Conservation (phyloP, 2,888 invertebrate species). For the Drosophila pseudotalamancana region DNA sequence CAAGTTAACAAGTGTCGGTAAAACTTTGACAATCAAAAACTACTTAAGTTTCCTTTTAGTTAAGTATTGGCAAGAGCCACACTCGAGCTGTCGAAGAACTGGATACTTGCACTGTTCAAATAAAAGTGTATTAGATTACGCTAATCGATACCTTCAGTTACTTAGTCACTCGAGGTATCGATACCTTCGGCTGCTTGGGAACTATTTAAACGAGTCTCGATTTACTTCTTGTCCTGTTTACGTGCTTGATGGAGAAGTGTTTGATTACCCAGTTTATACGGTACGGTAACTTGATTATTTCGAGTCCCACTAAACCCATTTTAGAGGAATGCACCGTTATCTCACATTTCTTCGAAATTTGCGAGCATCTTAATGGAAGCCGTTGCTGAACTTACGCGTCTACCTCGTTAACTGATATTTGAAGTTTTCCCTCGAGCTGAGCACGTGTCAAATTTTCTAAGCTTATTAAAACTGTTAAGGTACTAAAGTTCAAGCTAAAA, state of each 20-base stretch:
- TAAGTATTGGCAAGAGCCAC: no score
- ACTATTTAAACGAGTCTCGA: background rate
- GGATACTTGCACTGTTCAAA: background rate
- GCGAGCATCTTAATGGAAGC: background rate
- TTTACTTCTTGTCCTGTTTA: background rate
- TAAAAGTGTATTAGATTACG: background rate
- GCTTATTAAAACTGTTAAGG: no score
- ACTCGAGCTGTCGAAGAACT: background rate
- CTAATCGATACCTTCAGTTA: background rate
- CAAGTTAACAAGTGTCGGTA: slow-evolving; percentile 11
- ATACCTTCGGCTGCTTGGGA: background rate
- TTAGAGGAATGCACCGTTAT: background rate
- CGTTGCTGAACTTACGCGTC: background rate
- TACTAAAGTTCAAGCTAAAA: background rate
- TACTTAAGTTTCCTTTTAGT: background rate
- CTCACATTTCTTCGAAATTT: background rate
- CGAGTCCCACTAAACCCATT: background rate
- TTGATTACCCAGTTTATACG: no score
- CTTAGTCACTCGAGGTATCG: background rate
- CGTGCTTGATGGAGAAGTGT: no score
- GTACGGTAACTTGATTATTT: background rate
- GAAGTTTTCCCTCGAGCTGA: background rate
- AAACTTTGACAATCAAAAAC: slow-evolving; percentile 7
- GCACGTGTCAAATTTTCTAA: background rate
- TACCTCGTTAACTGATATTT: slow-evolving; percentile 22